phyloP scores from a whole-genome alignment of 1,140 invertebrate species.

The Sipha flava region DNA sequence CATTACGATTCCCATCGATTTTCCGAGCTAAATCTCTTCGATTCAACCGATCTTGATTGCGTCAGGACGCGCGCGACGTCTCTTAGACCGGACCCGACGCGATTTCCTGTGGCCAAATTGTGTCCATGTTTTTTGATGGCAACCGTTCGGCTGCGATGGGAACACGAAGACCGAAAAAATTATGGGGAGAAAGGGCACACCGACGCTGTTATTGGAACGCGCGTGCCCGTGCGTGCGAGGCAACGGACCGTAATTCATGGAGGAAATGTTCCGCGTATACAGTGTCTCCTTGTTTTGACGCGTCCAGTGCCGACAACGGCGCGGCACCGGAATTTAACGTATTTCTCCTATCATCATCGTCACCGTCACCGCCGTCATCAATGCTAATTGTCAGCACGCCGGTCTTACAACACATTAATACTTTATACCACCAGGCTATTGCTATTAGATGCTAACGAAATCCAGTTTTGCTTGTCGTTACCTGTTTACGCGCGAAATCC shows the following conservation, averaged over 20 bases:
- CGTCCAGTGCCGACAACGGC: not conserved
- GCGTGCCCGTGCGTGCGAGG: not conserved
- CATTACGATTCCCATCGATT: slow-evolving; percentile 27
- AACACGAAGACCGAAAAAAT: not conserved
- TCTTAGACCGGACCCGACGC: not conserved
- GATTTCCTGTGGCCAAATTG: not conserved
- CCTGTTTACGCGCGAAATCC: no score
- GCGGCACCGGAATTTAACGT: not conserved
- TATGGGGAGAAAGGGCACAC: not conserved
- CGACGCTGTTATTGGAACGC: not conserved
- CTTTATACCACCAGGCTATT: no score
- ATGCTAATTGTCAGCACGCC: no score
- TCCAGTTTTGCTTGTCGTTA: no score
- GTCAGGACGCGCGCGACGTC: not conserved
- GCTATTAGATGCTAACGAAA: no score
- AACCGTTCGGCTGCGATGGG: not conserved
- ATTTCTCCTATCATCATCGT: not conserved
- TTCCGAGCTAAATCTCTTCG: slow-evolving; percentile 28
- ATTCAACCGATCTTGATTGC: not conserved
- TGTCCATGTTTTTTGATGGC: not conserved
- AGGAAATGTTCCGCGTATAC: not conserved
- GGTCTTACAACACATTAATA: no score
- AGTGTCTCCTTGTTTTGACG: not conserved
- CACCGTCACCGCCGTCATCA: not conserved
- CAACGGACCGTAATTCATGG: not conserved